phyloP scores from a whole-genome alignment of 2,888 invertebrate species.

The Zygaena filipendulae region DNA sequence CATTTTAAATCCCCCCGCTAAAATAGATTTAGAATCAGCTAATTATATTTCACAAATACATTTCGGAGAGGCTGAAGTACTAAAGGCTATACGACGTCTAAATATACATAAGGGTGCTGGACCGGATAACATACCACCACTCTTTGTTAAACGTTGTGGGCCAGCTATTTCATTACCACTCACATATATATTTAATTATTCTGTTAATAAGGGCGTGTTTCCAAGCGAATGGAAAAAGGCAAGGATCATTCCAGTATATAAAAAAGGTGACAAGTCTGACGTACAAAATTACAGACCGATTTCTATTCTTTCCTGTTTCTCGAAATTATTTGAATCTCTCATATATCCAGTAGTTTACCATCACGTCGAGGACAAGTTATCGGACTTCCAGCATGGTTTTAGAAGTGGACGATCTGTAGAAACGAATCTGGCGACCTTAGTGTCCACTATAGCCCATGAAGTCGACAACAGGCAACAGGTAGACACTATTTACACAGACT shows the following conservation, averaged over 20 bases:
- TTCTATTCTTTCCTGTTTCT: slow-evolving; percentile 6
- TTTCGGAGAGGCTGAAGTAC: no score
- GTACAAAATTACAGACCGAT: slow-evolving; percentile 9
- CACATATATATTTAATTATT: slow-evolving; percentile 9
- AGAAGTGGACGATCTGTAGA: slow-evolving; percentile 2
- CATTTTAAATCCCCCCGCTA: no score
- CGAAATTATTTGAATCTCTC: slow-evolving; percentile 8
- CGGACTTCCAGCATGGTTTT: slow-evolving; percentile 10
- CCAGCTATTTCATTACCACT: slow-evolving; percentile 3
- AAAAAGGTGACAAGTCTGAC: slow-evolving; percentile 4
- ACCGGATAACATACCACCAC: slow-evolving; percentile 7
- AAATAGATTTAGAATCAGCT: no score
- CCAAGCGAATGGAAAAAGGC: slow-evolving; percentile 9
- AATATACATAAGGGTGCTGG: slow-evolving; percentile 6
- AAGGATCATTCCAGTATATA: slow-evolving; percentile 7
- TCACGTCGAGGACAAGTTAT: slow-evolving; percentile 2
- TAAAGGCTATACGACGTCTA: no score
- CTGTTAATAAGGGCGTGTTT: slow-evolving; percentile 7
- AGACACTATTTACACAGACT: no score
- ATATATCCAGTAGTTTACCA: slow-evolving; percentile 1
- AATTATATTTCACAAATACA: no score
- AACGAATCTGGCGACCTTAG: slow-evolving; percentile 4
- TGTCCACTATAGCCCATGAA: slow-evolving; percentile 1
- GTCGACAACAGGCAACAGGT: slow-evolving; percentile 8
- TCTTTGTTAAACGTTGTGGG: slow-evolving; percentile 7